Evolutionary conservation across 2,888 invertebrate genomes (phyloP), one percentile per base, ranked within the genome.

Genomic region (Drosophila tanythrix): DNA sequence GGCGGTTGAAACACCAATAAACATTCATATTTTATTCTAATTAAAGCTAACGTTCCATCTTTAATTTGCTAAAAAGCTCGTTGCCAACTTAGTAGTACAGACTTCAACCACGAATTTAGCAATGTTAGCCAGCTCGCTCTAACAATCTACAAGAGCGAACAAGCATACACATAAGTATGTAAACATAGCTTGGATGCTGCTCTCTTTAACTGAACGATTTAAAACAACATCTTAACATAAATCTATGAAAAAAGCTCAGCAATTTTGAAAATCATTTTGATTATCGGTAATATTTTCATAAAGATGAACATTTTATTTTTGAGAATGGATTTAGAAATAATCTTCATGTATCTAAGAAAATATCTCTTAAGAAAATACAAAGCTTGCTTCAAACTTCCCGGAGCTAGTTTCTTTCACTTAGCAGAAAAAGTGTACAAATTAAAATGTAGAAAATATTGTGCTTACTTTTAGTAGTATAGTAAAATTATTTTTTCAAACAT

Each of bases 61-160:
- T 33, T 33, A 3, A 33, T 33, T 31, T 4, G 31, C 10, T 46
- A 3, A 36, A 21, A 6, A 18, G 25, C 40, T 57, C 13, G 5
- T 2, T n/a, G 1, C 1, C 29, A 60, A n/a, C 3, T 15, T 18
- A 53, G 1, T 21, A 33, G 25, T 10, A 29, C n/a, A 35, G 29
- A 67, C 67, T 40, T 13, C 27, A 65, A 65, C 66, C 68, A 31
- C 3, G 3, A 11, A 25, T 36, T 25, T 15, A 35, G 48, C 38
- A 13, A 11, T 13, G 1, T 2, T 25, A 13, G 31, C 51, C 27
- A 7, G 2, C 50, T 57, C 13, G 3, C 25, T 25, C n/a, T 36
- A 11, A 51, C 58, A 2, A 35, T 13, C 4, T 13, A 13, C 4
- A 13, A 13, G 13, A 35, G 35, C 13, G 35, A 13, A 35, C 4